A percentile compares a stretch with the other conserved stretches of the same genome.
Conservation (phyloP, 2,113 vertebrate genomes). For the Puntigrus tetrazona region DNA sequence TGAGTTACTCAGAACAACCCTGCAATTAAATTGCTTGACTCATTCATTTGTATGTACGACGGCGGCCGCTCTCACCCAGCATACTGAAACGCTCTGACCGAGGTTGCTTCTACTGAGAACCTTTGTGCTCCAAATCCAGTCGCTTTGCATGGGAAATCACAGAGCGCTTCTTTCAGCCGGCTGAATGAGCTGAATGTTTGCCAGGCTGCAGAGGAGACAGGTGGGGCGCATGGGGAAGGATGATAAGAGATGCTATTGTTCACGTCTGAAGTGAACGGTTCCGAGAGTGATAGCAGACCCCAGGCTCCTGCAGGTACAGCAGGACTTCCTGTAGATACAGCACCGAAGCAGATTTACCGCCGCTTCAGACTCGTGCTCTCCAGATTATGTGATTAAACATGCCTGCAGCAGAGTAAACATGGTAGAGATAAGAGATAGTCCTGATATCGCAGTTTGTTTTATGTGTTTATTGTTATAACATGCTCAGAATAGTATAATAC, state of each 20-base stretch:
- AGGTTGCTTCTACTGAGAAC: conserved; percentile 21
- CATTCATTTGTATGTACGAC: conserved; percentile 16
- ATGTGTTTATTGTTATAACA: conserved; percentile 26
- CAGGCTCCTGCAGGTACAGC: neutral
- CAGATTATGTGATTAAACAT: conserved; percentile 48
- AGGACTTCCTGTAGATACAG: conserved; percentile 12
- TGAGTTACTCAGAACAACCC: neutral
- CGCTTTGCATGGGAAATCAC: conserved; percentile 8
- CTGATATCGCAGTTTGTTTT: conserved; percentile 10
- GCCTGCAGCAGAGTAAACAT: conserved; percentile 38
- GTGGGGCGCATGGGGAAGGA: conserved; percentile 26
- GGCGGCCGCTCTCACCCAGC: neutral
- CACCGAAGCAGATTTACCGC: neutral
- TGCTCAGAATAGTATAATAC: neutral
- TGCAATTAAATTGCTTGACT: neutral
- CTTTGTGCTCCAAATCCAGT: conserved; percentile 43
- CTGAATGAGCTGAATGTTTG: conserved; percentile 53
- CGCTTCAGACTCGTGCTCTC: neutral
- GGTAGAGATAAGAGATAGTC: conserved; percentile 32
- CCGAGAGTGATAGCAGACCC: conserved; percentile 28
- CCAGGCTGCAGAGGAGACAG: conserved; percentile 42
- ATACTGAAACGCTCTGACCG: conserved; percentile 10
- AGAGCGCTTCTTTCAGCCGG: conserved; percentile 39
- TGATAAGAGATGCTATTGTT: conserved; percentile 53
- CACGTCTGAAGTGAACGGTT: neutral